Base-by-base conservation (phyloP, 1,140 invertebrate genomes). In the Apis florea region DNA sequence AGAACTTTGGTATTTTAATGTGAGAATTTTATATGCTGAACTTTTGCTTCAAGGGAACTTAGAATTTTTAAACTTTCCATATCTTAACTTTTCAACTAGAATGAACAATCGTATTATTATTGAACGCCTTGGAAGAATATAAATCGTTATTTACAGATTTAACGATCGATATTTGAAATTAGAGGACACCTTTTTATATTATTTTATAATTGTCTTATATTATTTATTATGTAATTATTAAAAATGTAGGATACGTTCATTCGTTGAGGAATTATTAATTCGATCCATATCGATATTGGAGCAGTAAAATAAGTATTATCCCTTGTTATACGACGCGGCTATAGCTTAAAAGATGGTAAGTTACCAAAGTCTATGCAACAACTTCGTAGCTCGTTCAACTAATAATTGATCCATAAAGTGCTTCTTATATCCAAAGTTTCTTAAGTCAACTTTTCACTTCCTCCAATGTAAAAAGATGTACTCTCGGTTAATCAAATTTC, bases 391-490 rank as follows among this genome's bases (percentile, higher is more conserved):
- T 88, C 85, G 61, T 82, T 82, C 85, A 76, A 84, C 86, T 88
- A 87, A 82, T 88, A 88, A 87, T 87, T 88, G 85, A 88, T 88
- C 85, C 70, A 88, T 79, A 87, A 86, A 88, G 83, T 86, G 86
- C 83, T 82, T 64, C 68, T 51, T 49, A 59, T 79, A 61, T 61
- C 59, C 53, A 61, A 87, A 88, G 59, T 88, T 87, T 82, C 85
- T 84, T 79, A 85, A 84, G 85, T 82, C 78, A 87, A 84, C 86
- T 87, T 88, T 88, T 87, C 86, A 86, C 85, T 84, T 81, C 71
- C 72, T 19, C 21, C 54, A 47, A 17, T 59, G 67, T 84, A 75
- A 85, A 87, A 87, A 87, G 85, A 88, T 88, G 83, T 79, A 84
- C 79, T 82, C 56, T 26, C 12, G 61, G 72, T 54, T 87, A 82